phyloP scores from a whole-genome alignment of 2,113 vertebrate species.

The Ceyx cyanopectus region DNA sequence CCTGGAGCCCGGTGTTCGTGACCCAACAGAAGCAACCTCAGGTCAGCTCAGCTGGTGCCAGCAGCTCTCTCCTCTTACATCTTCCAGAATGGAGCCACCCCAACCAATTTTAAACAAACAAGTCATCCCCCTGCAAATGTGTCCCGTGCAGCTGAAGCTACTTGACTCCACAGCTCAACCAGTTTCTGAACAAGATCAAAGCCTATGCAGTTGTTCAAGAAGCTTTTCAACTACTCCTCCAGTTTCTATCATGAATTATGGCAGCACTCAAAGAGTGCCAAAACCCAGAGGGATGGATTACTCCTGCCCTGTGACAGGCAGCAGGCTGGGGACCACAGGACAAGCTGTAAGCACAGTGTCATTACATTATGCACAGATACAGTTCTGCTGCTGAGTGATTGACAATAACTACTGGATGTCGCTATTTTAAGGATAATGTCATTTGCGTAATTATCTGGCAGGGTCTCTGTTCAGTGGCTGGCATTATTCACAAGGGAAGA shows the following conservation, averaged over 20 bases:
- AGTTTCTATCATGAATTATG: conserved; percentile 21
- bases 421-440: conserved; percentile 45
- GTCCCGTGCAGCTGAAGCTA: not conserved
- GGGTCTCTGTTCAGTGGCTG: not conserved
- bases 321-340: not conserved
- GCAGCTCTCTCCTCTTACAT: not conserved
- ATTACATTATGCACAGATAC: not conserved
- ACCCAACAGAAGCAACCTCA: not conserved
- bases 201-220: not conserved
- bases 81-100: not conserved
- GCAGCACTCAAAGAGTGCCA: conserved; percentile 6
- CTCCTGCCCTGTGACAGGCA: conserved; percentile 27
- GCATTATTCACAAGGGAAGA: conserved; percentile 32
- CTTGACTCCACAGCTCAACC: not conserved
- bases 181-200: conserved; percentile 33
- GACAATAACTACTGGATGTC: conserved; percentile 48
- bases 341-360: not conserved
- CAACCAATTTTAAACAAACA: not conserved
- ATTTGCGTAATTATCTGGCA: conserved; percentile 4
- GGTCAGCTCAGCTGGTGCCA: not conserved
- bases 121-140: not conserved
- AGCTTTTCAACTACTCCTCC: conserved; percentile 36
- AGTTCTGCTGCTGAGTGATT: conserved; percentile 29
- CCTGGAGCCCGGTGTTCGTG: not conserved
- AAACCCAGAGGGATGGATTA: conserved; percentile 22